These are phyloP conservation scores for Polydrusus pterygomalis DNA, from an alignment of 2,888 invertebrate species.

Conservation along the genomic window DNA sequence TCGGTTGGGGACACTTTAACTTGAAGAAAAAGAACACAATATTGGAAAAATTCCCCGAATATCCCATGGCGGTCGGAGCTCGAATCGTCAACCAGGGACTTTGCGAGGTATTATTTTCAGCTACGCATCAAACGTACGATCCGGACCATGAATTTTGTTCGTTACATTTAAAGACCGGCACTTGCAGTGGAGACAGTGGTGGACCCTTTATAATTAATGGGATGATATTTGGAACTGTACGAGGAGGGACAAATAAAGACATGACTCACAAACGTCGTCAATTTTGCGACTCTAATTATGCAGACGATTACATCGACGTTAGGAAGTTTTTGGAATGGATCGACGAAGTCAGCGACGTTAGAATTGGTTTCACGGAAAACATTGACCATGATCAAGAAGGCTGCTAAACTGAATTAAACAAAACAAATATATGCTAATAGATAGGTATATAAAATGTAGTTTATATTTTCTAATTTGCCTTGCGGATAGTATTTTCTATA, in stretches of 20 bases:
- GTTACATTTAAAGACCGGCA: not conserved
- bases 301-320: not conserved
- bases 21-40: not conserved
- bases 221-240: not conserved
- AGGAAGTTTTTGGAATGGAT: not conserved
- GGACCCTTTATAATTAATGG: not conserved
- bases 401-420: no score
- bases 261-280: not conserved
- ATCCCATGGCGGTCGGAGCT: not conserved
- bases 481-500: no score
- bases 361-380: not conserved
- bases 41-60: not conserved
- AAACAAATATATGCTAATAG: no score
- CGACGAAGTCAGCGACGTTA: not conserved
- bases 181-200: not conserved
- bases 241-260: not conserved
- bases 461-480: no score
- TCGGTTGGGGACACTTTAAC: not conserved
- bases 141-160: not conserved
- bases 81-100: not conserved
- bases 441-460: no score
- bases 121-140: not conserved
- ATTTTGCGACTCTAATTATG: not conserved
- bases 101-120: not conserved
- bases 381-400: no score